Conservation (phyloP, 1,140 invertebrate species). For the Bradynema listronoti region DNA sequence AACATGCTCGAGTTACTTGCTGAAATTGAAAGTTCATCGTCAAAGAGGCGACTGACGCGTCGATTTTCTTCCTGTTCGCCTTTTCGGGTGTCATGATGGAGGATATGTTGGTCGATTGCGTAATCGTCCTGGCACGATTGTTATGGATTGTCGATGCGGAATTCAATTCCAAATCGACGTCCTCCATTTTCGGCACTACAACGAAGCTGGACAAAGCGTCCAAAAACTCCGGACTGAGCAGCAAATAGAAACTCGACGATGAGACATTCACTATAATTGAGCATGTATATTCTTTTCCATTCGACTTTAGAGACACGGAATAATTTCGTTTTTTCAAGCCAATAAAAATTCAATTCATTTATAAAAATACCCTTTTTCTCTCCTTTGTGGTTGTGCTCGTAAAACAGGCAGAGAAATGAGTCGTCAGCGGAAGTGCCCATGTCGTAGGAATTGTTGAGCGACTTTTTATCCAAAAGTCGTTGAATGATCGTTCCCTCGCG, state of each 20-base stretch:
- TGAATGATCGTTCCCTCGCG: conserved; percentile 42
- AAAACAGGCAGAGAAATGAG: conserved; percentile 25
- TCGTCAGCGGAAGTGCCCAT: conserved; percentile 12
- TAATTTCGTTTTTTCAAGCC: too few relatives aligned
- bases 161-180: conserved; percentile 4
- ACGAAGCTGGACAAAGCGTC: conserved; percentile 49
- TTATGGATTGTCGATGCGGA: conserved; percentile 1
- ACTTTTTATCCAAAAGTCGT: conserved; percentile 52
- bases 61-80: conserved; percentile 14
- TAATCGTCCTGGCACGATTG: not conserved
- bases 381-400: conserved; percentile 27
- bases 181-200: conserved; percentile 38
- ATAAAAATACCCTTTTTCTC: conserved; percentile 36
- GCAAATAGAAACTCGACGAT: conserved; percentile 50
- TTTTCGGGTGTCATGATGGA: not conserved
- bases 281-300: too few relatives aligned
- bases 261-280: conserved; percentile 40
- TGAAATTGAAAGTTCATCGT: conserved; percentile 70
- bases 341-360: too few relatives aligned
- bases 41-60: conserved; percentile 60
- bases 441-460: too few relatives aligned
- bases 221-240: conserved; percentile 52
- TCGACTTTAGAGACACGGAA: too few relatives aligned
- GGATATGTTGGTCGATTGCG: conserved; percentile 6
- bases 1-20: too few relatives aligned